phyloP scores from a whole-genome alignment of 1,140 invertebrate genomes.

The Adelges cooleyi region DNA sequence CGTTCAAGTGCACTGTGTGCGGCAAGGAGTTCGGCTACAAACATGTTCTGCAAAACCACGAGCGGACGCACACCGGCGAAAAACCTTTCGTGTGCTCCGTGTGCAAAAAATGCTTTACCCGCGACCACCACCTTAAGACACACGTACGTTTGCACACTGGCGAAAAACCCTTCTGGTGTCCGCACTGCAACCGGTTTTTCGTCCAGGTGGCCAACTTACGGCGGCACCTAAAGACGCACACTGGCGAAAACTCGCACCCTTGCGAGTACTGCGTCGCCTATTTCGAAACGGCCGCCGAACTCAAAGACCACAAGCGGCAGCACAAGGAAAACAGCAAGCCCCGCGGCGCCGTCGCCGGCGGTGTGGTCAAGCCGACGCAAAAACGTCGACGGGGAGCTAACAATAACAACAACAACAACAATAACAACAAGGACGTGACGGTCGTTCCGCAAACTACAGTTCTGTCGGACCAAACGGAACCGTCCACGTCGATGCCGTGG shows the following conservation, averaged over 20 bases:
- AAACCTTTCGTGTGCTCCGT: slow-evolving; percentile 91
- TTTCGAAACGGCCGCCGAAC: slow-evolving; percentile 62
- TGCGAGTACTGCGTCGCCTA: slow-evolving; percentile 78
- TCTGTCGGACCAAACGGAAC: slow-evolving; percentile 36
- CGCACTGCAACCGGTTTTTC: slow-evolving; percentile 80
- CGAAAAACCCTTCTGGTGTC: slow-evolving; percentile 84
- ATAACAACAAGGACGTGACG: background rate
- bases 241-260: slow-evolving; percentile 85
- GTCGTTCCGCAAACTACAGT: slow-evolving; percentile 38
- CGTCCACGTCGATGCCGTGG: slow-evolving; percentile 30
- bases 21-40: slow-evolving; percentile 84
- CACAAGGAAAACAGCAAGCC: slow-evolving; percentile 77
- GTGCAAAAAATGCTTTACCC: slow-evolving; percentile 88
- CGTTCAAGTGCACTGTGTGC: slow-evolving; percentile 79
- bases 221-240: slow-evolving; percentile 86
- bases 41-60: slow-evolving; percentile 90
- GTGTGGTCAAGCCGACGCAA: slow-evolving; percentile 66
- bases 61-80: slow-evolving; percentile 90
- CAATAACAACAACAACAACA: slow-evolving; percentile 32
- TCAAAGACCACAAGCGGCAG: slow-evolving; percentile 81
- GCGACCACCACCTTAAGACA: slow-evolving; percentile 90
- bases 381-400: slow-evolving; percentile 36
- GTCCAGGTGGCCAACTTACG: slow-evolving; percentile 90
- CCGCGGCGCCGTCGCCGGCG: slow-evolving; percentile 64
- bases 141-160: slow-evolving; percentile 87